phyloP scores from a whole-genome alignment of 2,113 vertebrate species.

The Lophius piscatorius region DNA sequence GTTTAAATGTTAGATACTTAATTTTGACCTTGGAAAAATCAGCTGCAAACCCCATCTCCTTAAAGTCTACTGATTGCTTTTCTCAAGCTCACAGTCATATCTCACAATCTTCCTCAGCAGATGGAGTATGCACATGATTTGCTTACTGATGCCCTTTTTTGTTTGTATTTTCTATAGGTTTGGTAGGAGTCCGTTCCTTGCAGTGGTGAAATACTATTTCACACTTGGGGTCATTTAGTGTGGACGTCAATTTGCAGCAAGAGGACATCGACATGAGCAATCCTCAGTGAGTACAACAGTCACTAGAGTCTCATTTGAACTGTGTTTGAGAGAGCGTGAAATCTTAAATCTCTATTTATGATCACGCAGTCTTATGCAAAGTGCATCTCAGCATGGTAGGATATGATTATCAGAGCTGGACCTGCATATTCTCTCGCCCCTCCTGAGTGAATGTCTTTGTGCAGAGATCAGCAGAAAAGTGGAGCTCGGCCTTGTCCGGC shows the following conservation, averaged over 20 bases:
- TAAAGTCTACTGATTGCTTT: conserved; percentile 2
- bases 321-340: conserved; percentile 32
- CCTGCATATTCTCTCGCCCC: conserved; percentile 34
- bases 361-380: conserved; percentile 27
- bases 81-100: conserved; percentile 5
- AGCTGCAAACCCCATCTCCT: neutral
- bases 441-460: conserved; percentile 60
- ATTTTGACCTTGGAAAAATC: conserved; percentile 27
- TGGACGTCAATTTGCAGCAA: conserved; percentile 56
- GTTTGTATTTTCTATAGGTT: conserved; percentile 65
- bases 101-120: neutral
- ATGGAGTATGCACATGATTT: conserved; percentile 1
- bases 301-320: conserved; percentile 21
- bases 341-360: conserved; percentile 54
- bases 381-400: conserved; percentile 24
- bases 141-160: neutral
- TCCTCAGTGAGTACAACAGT: conserved; percentile 76
- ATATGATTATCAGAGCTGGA: conserved; percentile 45
- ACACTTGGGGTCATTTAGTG: conserved; percentile 57
- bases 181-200: conserved; percentile 62
- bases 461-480: conserved; percentile 31
- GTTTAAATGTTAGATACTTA: conserved; percentile 6
- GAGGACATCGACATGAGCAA: conserved; percentile 78
- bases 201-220: conserved; percentile 64
- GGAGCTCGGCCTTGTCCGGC: conserved; percentile 25